Conservation (phyloP, 1,140 invertebrate genomes). For the Calycopis cecrops region DNA sequence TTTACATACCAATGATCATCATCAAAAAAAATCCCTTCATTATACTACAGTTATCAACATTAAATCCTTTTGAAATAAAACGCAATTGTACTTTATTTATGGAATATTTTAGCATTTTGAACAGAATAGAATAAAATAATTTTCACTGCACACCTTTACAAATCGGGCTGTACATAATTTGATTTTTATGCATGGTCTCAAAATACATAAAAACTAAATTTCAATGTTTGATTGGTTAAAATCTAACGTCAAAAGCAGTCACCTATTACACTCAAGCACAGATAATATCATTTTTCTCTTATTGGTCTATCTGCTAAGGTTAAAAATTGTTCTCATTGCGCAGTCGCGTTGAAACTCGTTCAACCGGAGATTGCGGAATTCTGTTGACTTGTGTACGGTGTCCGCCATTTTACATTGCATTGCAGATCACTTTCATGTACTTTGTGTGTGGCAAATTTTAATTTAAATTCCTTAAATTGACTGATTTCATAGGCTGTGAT, state of each 20-base stretch:
- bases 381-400: background rate
- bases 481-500: slow-evolving; percentile 35
- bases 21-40: too few species aligned
- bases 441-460: slow-evolving; percentile 2
- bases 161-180: background rate
- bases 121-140: too few species aligned
- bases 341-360: too few species aligned
- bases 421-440: background rate
- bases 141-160: background rate
- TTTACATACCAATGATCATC: too few species aligned
- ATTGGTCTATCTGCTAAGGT: background rate
- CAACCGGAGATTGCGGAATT: background rate
- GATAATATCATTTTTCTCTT: background rate
- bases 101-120: too few species aligned
- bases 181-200: background rate
- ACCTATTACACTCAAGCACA: background rate
- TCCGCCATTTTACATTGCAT: background rate
- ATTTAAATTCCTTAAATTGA: slow-evolving; percentile 28
- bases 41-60: too few species aligned
- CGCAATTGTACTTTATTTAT: too few species aligned
- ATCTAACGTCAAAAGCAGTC: background rate
- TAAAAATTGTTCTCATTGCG: background rate
- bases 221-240: background rate
- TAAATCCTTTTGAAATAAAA: too few species aligned
- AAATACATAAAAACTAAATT: background rate